A percentile compares a stretch with the other conserved stretches of the same genome.
phyloP scores from a whole-genome alignment of 35 echinoderm and acorn worm species.

The Amphiura filiformis region DNA sequence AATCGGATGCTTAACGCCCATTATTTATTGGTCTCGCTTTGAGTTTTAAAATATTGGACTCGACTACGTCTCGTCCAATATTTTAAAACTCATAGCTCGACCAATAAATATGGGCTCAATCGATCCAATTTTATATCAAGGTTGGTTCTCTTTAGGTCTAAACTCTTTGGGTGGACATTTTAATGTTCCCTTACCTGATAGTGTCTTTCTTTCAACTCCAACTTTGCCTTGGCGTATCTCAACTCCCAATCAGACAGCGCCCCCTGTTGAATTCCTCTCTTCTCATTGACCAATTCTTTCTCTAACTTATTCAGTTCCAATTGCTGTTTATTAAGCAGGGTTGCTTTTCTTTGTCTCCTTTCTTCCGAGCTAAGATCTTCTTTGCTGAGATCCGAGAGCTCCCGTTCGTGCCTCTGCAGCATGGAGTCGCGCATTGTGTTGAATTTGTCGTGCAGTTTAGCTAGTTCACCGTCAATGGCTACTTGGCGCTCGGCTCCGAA shows the following conservation, averaged over 20 bases:
- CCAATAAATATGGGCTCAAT: too few species aligned
- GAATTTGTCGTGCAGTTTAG: constrained; percentile 87
- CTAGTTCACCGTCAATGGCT: constrained; percentile 74
- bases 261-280: constrained; percentile 63
- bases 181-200: constrained; percentile 75
- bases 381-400: constrained; percentile 81
- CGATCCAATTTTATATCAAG: too few species aligned
- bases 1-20: too few species aligned
- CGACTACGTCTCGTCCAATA: too few species aligned
- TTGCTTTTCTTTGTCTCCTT: constrained; percentile 67
- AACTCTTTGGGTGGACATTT: too few species aligned
- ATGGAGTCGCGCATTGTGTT: constrained; percentile 67
- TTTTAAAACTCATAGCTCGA: too few species aligned
- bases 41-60: too few species aligned
- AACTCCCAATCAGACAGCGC: constrained; percentile 94
- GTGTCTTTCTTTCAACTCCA: constrained; percentile 84
- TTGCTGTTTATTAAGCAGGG: constrained; percentile 83
- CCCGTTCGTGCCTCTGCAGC: constrained; percentile 73
- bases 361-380: constrained; percentile 67
- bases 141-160: too few species aligned
- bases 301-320: constrained; percentile 85
- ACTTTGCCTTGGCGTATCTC: constrained; percentile 81
- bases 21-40: too few species aligned
- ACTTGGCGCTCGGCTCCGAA: constrained; percentile 90
- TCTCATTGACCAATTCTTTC: constrained; percentile 71